Evolutionary conservation across 1,140 invertebrate genomes (phyloP).

Genomic region (Leptonema lineaticorne): DNA sequence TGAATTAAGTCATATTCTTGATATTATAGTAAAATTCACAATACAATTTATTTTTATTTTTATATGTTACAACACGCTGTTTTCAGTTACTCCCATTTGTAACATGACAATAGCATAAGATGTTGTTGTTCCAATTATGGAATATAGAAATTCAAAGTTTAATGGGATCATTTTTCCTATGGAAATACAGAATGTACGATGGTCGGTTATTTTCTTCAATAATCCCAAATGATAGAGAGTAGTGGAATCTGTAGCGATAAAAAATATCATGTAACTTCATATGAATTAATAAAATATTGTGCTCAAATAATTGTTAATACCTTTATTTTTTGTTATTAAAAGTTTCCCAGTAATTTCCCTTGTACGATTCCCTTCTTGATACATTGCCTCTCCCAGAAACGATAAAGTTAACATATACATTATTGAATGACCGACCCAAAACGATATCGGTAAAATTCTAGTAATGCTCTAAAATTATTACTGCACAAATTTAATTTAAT

Average conservation of each 20-base stretch:
- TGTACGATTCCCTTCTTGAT: neutral
- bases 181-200: neutral
- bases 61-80: too few relatives aligned
- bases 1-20: too few relatives aligned
- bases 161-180: neutral
- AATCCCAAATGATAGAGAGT: neutral
- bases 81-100: neutral
- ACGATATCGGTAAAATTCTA: neutral
- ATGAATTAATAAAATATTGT: neutral
- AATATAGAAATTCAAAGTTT: slow-evolving; percentile 10
- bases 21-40: too few relatives aligned
- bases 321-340: neutral
- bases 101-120: slow-evolving; percentile 2
- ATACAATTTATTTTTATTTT: too few relatives aligned
- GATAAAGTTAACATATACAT: slow-evolving; percentile 1
- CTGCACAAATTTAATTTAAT: neutral
- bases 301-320: neutral
- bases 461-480: neutral
- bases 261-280: neutral
- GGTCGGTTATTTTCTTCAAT: neutral
- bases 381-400: slow-evolving; percentile 12
- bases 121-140: neutral
- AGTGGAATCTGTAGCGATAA: neutral
- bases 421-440: neutral
- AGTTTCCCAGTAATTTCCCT: slow-evolving; percentile 8